Base-by-base conservation (phyloP, 2,113 vertebrate genomes). In the Anguilla japonica region DNA sequence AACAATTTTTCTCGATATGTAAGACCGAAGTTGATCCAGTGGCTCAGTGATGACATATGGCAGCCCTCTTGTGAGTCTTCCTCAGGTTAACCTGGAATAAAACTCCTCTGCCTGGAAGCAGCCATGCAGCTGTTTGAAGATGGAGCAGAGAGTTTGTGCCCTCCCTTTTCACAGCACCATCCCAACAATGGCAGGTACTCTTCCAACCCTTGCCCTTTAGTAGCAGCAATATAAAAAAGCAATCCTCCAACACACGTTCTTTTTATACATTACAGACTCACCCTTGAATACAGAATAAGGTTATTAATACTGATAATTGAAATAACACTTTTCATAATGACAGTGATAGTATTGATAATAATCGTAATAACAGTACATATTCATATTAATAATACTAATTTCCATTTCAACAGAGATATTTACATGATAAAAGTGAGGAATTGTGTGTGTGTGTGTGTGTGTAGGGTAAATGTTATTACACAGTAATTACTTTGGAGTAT, bases 401-500 rank as follows among this genome's bases (percentile, higher is more conserved):
- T 94, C 86, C 89, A 91, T 91, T 90, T 92, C 89, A 93, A 93
- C 91, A 92, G 88, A 90, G 94, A 94, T 95, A 93, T 95, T 92
- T 94, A 95, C 85, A 90, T 89, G 92, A 94, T 92, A 95, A 94
- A 94, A 94, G 90, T 82, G 91, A 92, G 87, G 57, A 91, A 91
- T 22, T 75, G 71, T 29, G 71, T 29, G 11, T 26, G 39, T 78
- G 15, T 41, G 85, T 71, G 67, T 0, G 60, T 90, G 90, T 26
- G 85, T 79, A 92, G 91, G 92, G 91, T 93, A 84, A 89, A 88
- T 92, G 90, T 95, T 94, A 94, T 95, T 95, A 94, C 95, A 95
- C 92, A 95, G 95, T 95, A 95, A 96, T 95, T 94, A 93, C 92
- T 95, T 91, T 93, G 92, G 91, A 91, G 88, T 93, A 90, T 92